Conservation (phyloP, 1,140 invertebrate species). For the Tenebrio molitor region DNA sequence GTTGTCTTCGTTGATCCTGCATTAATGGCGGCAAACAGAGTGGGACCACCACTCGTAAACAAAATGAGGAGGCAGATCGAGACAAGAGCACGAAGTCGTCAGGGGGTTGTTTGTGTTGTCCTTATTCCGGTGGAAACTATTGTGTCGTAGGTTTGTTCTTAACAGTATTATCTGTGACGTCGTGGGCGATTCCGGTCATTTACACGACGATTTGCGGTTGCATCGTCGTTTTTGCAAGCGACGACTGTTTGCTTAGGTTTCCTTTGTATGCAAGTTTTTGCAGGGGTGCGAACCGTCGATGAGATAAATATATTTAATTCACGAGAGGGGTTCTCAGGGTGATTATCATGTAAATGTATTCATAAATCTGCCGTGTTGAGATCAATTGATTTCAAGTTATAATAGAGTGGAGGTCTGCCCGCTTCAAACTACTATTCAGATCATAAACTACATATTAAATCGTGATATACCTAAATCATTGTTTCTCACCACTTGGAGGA, state of each 20-base stretch:
- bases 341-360: slow-evolving; percentile 21
- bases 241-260: slow-evolving; percentile 9
- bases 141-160: neutral
- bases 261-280: neutral
- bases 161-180: slow-evolving; percentile 1
- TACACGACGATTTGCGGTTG: slow-evolving; percentile 6
- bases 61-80: slow-evolving; percentile 9
- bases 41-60: slow-evolving; percentile 4
- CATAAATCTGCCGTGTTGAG: slow-evolving; percentile 1
- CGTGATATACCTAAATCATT: no score
- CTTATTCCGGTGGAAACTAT: neutral
- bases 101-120: neutral
- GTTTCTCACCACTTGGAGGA: no score
- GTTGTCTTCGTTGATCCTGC: neutral
- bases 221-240: slow-evolving; percentile 13
- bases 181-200: slow-evolving; percentile 1
- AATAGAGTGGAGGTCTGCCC: neutral
- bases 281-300: neutral
- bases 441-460: slow-evolving; percentile 7
- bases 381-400: slow-evolving; percentile 12
- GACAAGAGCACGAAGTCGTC: neutral
- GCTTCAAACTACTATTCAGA: neutral
- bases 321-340: neutral
- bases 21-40: neutral
- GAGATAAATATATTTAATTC: neutral